Evolutionary conservation across 2,888 invertebrate species (phyloP).

Genomic region (Orchesellides sinensis): DNA sequence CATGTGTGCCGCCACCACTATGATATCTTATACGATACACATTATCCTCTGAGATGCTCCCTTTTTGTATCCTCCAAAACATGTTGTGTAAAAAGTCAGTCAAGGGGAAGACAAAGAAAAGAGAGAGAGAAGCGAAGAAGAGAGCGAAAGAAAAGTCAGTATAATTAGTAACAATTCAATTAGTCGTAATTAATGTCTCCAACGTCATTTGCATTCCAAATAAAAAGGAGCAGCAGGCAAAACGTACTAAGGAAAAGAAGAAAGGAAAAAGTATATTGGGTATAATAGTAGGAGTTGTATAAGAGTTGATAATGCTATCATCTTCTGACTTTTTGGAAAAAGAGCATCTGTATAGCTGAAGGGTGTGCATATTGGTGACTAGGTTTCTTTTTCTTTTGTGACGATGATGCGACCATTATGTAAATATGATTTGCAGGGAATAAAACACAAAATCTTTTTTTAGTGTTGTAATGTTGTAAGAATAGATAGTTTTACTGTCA

Average conservation of each 20-base stretch:
- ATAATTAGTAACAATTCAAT: conserved; percentile 75
- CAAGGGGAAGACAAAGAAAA: conserved; percentile 61
- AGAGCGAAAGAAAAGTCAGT: conserved; percentile 74
- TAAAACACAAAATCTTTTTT: conserved; percentile 50
- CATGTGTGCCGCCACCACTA: background rate
- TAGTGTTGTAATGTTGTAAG: conserved; percentile 44
- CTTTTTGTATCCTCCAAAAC: background rate
- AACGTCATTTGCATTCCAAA: conserved; percentile 75
- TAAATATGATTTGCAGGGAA: conserved; percentile 67
- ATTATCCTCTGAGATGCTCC: background rate
- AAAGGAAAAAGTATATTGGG: background rate
- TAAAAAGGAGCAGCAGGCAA: conserved; percentile 55
- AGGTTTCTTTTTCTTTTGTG: conserved; percentile 13
- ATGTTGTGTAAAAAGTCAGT: conserved; percentile 45
- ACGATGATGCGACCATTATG: conserved; percentile 64
- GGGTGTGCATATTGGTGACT: conserved; percentile 7
- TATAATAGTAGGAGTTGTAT: background rate
- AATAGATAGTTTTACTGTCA: conserved; percentile 54
- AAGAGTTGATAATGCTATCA: background rate
- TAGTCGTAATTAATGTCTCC: conserved; percentile 75
- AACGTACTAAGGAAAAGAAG: background rate
- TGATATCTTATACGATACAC: background rate
- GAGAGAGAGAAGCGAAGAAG: conserved; percentile 62
- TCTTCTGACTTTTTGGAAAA: background rate
- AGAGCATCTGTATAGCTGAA: conserved; percentile 1